phyloP scores from a whole-genome alignment of 2,797 vertebrate genomes.

The Vultur gryphus region DNA sequence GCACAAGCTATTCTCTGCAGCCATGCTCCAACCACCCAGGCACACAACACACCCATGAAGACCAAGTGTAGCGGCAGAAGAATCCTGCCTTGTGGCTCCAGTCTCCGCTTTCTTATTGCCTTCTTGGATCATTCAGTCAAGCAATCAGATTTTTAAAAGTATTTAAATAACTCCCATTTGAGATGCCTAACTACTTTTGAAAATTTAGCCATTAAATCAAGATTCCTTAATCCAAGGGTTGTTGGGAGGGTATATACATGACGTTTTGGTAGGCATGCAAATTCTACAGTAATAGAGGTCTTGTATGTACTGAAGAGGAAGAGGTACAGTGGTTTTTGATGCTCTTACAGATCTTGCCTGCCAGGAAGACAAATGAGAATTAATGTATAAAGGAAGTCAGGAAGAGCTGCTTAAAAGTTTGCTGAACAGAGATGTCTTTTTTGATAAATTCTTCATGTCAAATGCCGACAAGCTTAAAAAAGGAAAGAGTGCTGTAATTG shows the following conservation, averaged over 20 bases:
- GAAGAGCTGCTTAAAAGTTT: background rate
- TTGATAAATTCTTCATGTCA: slow-evolving; percentile 47
- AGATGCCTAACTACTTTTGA: background rate
- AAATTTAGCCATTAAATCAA: background rate
- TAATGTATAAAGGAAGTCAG: background rate
- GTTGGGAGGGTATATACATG: background rate
- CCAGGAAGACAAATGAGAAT: background rate
- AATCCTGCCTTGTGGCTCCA: background rate
- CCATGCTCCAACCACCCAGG: accelerated
- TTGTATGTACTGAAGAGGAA: background rate
- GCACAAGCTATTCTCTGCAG: background rate
- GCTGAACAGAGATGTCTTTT: slow-evolving; percentile 2
- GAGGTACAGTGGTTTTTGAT: background rate
- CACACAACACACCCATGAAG: background rate
- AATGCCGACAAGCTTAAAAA: slow-evolving; percentile 5
- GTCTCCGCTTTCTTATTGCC: background rate
- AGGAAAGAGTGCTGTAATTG: slow-evolving; percentile 21
- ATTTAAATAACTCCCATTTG: background rate
- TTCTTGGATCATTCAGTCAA: background rate
- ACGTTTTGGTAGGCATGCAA: background rate
- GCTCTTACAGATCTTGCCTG: background rate
- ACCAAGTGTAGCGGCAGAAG: background rate
- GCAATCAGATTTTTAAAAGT: background rate
- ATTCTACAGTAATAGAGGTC: background rate
- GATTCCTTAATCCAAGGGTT: background rate